Conservation (phyloP, 2,797 vertebrate species). For the Pseudochromis fuscus region DNA sequence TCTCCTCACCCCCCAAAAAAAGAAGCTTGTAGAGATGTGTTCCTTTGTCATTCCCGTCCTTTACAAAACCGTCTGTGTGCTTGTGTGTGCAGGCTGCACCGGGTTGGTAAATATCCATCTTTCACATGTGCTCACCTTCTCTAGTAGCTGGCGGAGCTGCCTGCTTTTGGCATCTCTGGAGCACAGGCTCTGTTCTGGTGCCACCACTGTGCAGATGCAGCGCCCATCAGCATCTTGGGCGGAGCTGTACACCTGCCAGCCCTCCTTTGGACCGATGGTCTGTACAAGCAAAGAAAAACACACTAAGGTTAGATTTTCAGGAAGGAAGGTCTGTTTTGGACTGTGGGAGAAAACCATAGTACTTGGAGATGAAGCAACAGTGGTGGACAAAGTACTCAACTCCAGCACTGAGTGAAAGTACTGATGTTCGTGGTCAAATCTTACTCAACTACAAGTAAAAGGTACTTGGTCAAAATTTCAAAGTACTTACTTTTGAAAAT, state of each 20-base stretch:
- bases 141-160: slow-evolving; percentile 95
- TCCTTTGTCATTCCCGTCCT: neutral
- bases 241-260: slow-evolving; percentile 99
- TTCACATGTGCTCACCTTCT: slow-evolving; percentile 88
- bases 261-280: slow-evolving; percentile 97
- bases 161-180: slow-evolving; percentile 97
- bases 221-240: slow-evolving; percentile 97
- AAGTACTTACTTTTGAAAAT: too few relatives aligned
- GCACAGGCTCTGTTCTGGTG: slow-evolving; percentile 96
- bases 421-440: too few relatives aligned
- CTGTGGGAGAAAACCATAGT: too few relatives aligned
- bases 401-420: too few relatives aligned
- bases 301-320: neutral
- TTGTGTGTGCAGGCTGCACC: slow-evolving; percentile 29
- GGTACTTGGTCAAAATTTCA: too few relatives aligned
- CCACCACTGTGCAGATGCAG: slow-evolving; percentile 98
- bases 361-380: too few relatives aligned
- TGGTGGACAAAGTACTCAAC: too few relatives aligned
- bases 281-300: slow-evolving; percentile 67
- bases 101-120: slow-evolving; percentile 14
- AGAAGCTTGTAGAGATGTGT: neutral
- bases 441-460: too few relatives aligned
- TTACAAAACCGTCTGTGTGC: slow-evolving; percentile 4
- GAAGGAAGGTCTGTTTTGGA: too few relatives aligned
- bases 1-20: neutral